Conservation (phyloP, 2,888 invertebrate genomes). For the Apodemia duryi region DNA sequence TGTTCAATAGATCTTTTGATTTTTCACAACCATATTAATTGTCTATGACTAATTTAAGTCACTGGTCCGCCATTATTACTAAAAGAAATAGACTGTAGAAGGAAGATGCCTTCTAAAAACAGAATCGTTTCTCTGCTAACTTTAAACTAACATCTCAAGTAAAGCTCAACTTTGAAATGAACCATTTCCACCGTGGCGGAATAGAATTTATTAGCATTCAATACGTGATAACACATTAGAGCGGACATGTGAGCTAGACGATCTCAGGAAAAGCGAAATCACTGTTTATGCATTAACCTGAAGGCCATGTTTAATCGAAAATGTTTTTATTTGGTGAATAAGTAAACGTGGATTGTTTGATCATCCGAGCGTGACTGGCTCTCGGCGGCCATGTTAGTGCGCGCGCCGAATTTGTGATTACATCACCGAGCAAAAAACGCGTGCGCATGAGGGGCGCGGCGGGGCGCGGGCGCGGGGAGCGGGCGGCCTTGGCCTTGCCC, state of each 20-base stretch:
- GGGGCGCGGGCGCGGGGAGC: slow-evolving; percentile 24
- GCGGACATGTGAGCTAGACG: slow-evolving; percentile 13
- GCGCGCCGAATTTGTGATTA: slow-evolving; percentile 73
- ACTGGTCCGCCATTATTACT: too few relatives aligned
- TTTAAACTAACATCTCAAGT: too few relatives aligned
- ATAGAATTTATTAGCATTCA: background rate
- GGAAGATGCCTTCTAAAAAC: too few relatives aligned
- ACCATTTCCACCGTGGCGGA: too few relatives aligned
- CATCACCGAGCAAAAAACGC: slow-evolving; percentile 72
- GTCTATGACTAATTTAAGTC: too few relatives aligned
- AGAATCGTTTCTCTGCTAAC: too few relatives aligned
- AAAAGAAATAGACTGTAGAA: too few relatives aligned
- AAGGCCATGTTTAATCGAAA: slow-evolving; percentile 16
- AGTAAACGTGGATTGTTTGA: slow-evolving; percentile 21
- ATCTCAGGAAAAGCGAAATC: background rate
- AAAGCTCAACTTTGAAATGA: too few relatives aligned
- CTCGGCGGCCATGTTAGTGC: slow-evolving; percentile 62
- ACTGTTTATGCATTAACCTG: slow-evolving; percentile 16
- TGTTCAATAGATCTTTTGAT: too few relatives aligned
- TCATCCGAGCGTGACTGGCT: slow-evolving; percentile 31
- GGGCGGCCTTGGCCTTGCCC: slow-evolving; percentile 73
- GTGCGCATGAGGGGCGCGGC: slow-evolving; percentile 46
- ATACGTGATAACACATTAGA: slow-evolving; percentile 6
- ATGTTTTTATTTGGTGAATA: slow-evolving; percentile 14
- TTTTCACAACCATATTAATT: too few relatives aligned